Evolutionary conservation across 2,113 vertebrate species (phyloP), one percentile per base, ranked within the genome.

Genomic region (Leptocoma aspasia): DNA sequence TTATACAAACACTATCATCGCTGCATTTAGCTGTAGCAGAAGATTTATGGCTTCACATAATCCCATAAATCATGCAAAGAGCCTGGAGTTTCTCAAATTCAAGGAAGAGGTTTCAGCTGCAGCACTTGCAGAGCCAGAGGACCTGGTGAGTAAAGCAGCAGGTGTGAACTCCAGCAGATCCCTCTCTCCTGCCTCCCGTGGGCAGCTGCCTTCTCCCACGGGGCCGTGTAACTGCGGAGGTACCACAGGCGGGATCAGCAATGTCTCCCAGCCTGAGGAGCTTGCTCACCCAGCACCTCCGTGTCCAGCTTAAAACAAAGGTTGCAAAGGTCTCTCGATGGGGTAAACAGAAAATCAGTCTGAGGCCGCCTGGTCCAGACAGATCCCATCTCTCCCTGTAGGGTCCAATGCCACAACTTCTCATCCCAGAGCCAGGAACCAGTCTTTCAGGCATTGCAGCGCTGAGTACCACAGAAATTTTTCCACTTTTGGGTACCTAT

Each of bases 11-110:
- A 90, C 4, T 49, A 73, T 80, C 39, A 3, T 44, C 76, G 81
- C 39, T 96, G 39, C 30, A 28, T 66, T 94, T 88, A 93, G 71
- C 79, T 68, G 42, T n/a, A 92, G 47, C 63, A 47, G 80, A 77
- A 72, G 94, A 88, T 90, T 93, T 96, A 93, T 70, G 44, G 50
- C 52, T 83, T 94, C 54, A 44, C 47, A 49, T 17, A 59, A 83
- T 26, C 22, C 47, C 69, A 91, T 90, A 90, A 86, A 90, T 91
- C 59, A 90, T 20, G 3, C 54, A 56, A 64, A 96, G 53, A 82
- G 70, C 42, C 93, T 95, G 93, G 41, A 91, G 27, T 69, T 86
- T 91, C 66, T 95, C 94, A 92, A 12, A 61, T 19, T 41, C 23
- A 19, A 63, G 44, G 45, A 64, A 57, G 42, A 53, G 3, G 4